phyloP scores from a whole-genome alignment of 2,113 vertebrate genomes.

The Herpailurus yagouaroundi region DNA sequence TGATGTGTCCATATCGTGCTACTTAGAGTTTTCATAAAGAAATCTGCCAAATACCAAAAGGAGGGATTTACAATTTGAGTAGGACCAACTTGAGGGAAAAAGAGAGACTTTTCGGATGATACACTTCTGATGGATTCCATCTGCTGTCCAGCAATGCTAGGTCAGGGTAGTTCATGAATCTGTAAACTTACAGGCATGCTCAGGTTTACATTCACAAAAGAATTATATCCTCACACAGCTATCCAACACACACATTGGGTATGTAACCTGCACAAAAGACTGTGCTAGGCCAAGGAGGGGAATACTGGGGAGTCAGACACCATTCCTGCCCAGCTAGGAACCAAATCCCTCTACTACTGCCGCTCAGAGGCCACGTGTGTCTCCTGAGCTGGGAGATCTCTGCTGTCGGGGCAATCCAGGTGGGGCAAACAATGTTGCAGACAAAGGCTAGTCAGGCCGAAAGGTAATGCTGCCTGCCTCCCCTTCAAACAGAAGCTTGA shows the following conservation, averaged over 20 bases:
- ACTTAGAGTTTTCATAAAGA: background rate
- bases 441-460: background rate
- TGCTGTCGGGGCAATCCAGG: background rate
- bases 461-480: background rate
- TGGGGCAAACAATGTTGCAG: background rate
- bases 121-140: background rate
- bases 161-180: background rate
- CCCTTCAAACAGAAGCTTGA: background rate
- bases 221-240: background rate
- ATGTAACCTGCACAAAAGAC: background rate
- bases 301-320: background rate
- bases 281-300: background rate
- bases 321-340: background rate
- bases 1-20: background rate
- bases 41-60: constrained; percentile 5
- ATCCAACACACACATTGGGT: background rate
- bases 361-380: background rate
- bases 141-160: background rate
- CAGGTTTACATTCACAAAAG: background rate
- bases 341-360: background rate
- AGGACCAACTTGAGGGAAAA: background rate
- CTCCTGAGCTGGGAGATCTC: background rate
- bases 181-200: background rate
- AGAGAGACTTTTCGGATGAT: background rate
- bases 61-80: background rate